Percentiles rank a stretch among this genome's conserved stretches.
Evolutionary conservation across 2,797 vertebrate species (phyloP).

Genomic region (Phrynocephalus vlangalii): DNA sequence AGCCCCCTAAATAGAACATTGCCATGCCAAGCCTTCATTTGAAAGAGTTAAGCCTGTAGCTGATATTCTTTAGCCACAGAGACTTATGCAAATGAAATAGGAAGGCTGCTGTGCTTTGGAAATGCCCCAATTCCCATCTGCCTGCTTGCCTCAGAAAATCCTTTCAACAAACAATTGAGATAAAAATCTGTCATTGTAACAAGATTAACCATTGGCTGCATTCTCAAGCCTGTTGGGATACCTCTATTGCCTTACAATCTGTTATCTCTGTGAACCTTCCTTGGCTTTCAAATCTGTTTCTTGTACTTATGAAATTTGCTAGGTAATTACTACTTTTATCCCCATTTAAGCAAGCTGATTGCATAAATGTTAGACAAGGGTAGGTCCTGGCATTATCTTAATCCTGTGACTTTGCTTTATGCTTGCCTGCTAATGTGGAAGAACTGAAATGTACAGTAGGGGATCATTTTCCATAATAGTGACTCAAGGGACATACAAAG

Average conservation of each 20-base stretch:
- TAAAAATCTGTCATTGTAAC: conserved; percentile 46
- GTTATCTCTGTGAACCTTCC: conserved; percentile 33
- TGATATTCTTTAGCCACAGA: conserved; percentile 3
- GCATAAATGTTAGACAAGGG: conserved; percentile 14
- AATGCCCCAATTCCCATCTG: conserved; percentile 40
- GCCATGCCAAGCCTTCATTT: not conserved
- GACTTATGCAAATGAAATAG: conserved; percentile 28
- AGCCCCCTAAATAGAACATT: not conserved
- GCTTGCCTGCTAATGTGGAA: conserved; percentile 56
- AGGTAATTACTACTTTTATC: conserved; percentile 53
- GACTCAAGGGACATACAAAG: conserved; percentile 26
- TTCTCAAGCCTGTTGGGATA: conserved; percentile 42
- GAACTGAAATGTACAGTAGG: conserved; percentile 26
- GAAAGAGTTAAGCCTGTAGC: not conserved
- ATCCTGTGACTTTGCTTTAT: conserved; percentile 61
- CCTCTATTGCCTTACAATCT: conserved; percentile 32
- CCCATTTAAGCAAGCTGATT: conserved; percentile 38
- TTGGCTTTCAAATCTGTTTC: conserved; percentile 31
- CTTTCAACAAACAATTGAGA: conserved; percentile 40
- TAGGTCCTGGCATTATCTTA: conserved; percentile 48
- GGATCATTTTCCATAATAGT: conserved; percentile 37
- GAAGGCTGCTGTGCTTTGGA: not conserved
- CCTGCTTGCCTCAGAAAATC: conserved; percentile 37
- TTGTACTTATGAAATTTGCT: conserved; percentile 32
- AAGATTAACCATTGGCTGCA: conserved; percentile 34